phyloP scores from a whole-genome alignment of 2,888 invertebrate genomes.

The Chloroclysta siterata region DNA sequence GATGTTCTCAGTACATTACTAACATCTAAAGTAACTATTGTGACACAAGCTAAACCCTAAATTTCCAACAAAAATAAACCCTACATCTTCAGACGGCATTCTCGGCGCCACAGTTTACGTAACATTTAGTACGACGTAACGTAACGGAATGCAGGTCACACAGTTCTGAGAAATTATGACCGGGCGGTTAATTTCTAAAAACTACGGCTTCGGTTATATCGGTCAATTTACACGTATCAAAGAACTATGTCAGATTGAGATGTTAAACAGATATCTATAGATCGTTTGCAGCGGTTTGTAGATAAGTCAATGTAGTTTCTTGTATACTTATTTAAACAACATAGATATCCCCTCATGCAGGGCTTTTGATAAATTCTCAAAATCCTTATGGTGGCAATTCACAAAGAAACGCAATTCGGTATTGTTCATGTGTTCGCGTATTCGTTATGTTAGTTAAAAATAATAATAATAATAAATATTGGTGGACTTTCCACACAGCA shows the following conservation, averaged over 20 bases:
- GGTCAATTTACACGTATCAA: slow-evolving; percentile 26
- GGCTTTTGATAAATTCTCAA: too few species aligned
- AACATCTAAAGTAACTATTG: slow-evolving; percentile 9
- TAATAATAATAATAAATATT: too few species aligned
- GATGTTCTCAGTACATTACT: background rate
- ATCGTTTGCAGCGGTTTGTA: background rate
- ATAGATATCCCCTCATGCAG: too few species aligned
- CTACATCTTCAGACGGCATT: slow-evolving; percentile 19
- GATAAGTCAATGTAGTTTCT: background rate
- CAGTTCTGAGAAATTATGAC: slow-evolving; percentile 13
- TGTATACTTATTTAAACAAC: background rate
- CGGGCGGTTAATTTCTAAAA: slow-evolving; percentile 25
- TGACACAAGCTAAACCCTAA: slow-evolving; percentile 15
- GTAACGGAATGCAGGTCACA: slow-evolving; percentile 28
- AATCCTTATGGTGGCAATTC: too few species aligned
- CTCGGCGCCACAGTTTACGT: slow-evolving; percentile 6
- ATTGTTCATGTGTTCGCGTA: too few species aligned
- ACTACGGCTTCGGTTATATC: slow-evolving; percentile 27
- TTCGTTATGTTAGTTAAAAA: too few species aligned
- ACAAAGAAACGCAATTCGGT: too few species aligned
- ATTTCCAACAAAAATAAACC: slow-evolving; percentile 20
- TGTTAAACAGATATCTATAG: background rate
- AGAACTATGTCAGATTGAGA: slow-evolving; percentile 3
- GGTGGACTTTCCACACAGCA: too few species aligned
- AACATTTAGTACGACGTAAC: slow-evolving; percentile 1